These are phyloP conservation scores for Cephalopholis sonnerati DNA, from an alignment of 2,113 vertebrate genomes.

Conservation along the genomic window DNA sequence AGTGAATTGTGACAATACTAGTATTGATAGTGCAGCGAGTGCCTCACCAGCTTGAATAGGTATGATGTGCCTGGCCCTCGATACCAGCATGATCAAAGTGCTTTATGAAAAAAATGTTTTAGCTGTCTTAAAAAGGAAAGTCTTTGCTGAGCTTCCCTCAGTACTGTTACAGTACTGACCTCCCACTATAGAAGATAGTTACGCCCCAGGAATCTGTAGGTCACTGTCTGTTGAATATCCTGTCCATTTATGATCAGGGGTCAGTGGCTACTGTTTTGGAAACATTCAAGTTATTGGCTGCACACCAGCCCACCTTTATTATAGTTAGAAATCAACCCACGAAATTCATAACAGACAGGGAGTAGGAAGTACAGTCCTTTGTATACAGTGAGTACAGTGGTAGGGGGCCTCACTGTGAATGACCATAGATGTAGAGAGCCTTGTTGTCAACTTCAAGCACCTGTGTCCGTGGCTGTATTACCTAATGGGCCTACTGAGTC, in stretches of 20 bases:
- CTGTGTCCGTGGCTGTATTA: not conserved
- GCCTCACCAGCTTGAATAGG: too few relatives aligned
- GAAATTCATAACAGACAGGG: not conserved
- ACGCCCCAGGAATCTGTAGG: not conserved
- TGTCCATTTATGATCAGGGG: not conserved
- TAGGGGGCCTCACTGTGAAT: not conserved
- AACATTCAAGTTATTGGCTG: not conserved
- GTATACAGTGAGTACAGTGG: not conserved
- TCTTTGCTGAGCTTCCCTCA: not conserved
- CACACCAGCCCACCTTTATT: not conserved
- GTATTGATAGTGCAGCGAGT: too few relatives aligned
- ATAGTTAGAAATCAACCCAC: not conserved
- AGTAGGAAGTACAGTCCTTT: not conserved
- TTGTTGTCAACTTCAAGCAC: not conserved
- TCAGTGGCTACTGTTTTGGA: not conserved
- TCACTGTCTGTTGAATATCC: not conserved
- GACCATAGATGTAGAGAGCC: not conserved
- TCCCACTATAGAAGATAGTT: not conserved
- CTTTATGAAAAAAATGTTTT: not conserved
- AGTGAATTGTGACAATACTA: too few relatives aligned
- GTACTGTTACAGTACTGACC: too few relatives aligned
- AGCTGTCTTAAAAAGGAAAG: too few relatives aligned
- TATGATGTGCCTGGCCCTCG: too few relatives aligned
- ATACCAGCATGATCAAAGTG: not conserved
- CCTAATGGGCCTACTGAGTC: too few relatives aligned